Evolutionary conservation across 2,797 vertebrate genomes (phyloP).

Genomic region (Distichodus sexfasciatus): DNA sequence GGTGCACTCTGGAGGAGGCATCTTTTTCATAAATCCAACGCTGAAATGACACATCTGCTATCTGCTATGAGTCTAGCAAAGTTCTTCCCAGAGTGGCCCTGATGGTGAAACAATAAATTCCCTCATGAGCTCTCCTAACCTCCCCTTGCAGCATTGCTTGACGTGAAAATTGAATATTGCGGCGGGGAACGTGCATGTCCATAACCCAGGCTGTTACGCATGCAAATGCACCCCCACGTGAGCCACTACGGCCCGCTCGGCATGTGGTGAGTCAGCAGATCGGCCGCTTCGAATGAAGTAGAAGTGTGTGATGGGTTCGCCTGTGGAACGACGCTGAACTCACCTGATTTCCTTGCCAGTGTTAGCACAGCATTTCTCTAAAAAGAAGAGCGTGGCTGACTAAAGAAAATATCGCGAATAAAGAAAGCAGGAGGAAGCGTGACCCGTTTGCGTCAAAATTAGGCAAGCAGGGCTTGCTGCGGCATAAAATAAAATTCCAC

Average conservation of each 20-base stretch:
- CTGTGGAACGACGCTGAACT: not conserved
- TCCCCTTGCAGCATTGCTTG: not conserved
- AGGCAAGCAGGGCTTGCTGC: too few species aligned
- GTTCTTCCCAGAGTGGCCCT: conserved; percentile 7
- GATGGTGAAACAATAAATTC: conserved; percentile 26
- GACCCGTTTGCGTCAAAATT: too few species aligned
- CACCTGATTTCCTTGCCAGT: too few species aligned
- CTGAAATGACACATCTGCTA: conserved; percentile 39
- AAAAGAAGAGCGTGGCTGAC: too few species aligned
- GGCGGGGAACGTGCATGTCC: conserved; percentile 21
- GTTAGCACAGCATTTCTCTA: too few species aligned
- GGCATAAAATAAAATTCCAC: too few species aligned
- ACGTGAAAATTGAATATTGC: conserved; percentile 28
- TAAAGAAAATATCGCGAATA: too few species aligned
- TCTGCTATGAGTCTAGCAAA: conserved; percentile 15
- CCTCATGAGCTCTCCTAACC: not conserved
- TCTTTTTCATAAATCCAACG: conserved; percentile 10
- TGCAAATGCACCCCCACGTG: conserved; percentile 4
- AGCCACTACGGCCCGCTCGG: not conserved
- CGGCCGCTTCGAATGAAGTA: too few species aligned
- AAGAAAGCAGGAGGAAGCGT: too few species aligned
- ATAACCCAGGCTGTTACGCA: conserved; percentile 19
- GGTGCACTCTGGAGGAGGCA: conserved; percentile 3
- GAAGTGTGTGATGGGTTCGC: not conserved
- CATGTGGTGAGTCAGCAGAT: not conserved